Evolutionary conservation across 2,888 invertebrate genomes (phyloP), one percentile per base, ranked within the genome.

Genomic region (Pterostichus madidus): DNA sequence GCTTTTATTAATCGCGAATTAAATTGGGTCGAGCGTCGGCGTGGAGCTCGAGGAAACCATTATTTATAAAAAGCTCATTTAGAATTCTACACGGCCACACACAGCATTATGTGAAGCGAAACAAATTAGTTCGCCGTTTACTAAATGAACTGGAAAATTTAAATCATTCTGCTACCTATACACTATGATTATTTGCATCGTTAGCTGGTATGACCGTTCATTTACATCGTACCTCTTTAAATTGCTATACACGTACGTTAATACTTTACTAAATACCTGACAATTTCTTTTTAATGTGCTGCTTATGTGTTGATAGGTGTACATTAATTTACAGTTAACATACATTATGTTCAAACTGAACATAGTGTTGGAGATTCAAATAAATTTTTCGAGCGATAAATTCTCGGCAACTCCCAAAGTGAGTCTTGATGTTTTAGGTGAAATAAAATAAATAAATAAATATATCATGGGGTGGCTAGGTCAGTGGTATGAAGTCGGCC

Each of bases 11-110:
- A 44, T 79, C 78, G 61, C 31, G 61, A 79, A 79, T 61, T 61
- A 79, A 79, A 79, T 79, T 61, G 78, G 39, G 39, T 17, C 35
- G 8, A 56, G 59, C 77, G 35, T 56, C 35, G 59, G 44, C 39
- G 39, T 24, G 31, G 46, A 61, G 59, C 46, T 79, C 17, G 59
- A 79, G 78, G 78, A 79, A 79, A 64, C 44, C 78, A 79, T 79
- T 79, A 79, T 79, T 79, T 61, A 79, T 61, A 59, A 79, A 79
- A 79, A 79, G 59, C 46, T 79, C 78, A 64, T 79, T 61, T 61
- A 64, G 61, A 79, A 79, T 79, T 79, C 78, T 61, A 46, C 49
- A 59, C 46, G 78, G 44, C 61, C 61, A 52, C 31, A 79, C 61
- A 46, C 59, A 59, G 24, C 24, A 53, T 53, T 77, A 77, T 56